Conservation (phyloP, 2,888 invertebrate genomes). For the Caenorhabditis becei region DNA sequence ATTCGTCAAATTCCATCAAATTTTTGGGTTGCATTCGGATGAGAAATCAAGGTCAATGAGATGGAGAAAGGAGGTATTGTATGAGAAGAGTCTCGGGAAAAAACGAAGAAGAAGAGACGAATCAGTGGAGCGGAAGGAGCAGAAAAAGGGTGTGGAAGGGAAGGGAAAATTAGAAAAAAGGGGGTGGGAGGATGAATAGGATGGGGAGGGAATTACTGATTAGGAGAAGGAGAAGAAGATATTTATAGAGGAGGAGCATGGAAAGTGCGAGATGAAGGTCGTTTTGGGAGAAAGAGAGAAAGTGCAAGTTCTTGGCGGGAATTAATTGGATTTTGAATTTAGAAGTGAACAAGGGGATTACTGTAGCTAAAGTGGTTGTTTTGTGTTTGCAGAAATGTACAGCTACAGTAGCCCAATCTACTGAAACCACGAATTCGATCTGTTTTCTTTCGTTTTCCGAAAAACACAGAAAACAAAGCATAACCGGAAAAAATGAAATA, state of each 20-base stretch:
- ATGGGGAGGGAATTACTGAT: conserved; percentile 34
- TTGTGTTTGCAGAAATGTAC: neutral
- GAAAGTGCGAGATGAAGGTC: neutral
- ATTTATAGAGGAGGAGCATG: conserved; percentile 15
- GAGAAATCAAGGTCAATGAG: conserved; percentile 42
- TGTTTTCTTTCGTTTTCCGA: too few species aligned
- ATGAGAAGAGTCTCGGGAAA: neutral
- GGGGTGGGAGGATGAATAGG: conserved; percentile 8
- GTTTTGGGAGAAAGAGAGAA: neutral
- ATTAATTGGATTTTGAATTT: neutral
- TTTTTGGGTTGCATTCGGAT: too few species aligned
- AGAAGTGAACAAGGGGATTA: too few species aligned
- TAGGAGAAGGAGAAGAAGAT: conserved; percentile 16
- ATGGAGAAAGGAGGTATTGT: neutral
- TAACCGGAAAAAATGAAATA: neutral
- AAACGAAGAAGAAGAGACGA: conserved; percentile 4
- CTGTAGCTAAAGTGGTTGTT: too few species aligned
- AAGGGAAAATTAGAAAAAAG: conserved; percentile 33
- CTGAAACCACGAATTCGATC: too few species aligned
- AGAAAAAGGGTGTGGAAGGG: conserved; percentile 31
- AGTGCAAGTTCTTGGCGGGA: neutral
- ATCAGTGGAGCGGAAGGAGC: conserved; percentile 54
- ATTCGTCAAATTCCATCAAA: conserved; percentile 7
- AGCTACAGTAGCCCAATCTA: neutral
- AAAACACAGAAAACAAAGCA: conserved; percentile 9